These are phyloP conservation scores for Scaptodrosophila lebanonensis DNA, from an alignment of 1,140 invertebrate species.

Conservation along the genomic window DNA sequence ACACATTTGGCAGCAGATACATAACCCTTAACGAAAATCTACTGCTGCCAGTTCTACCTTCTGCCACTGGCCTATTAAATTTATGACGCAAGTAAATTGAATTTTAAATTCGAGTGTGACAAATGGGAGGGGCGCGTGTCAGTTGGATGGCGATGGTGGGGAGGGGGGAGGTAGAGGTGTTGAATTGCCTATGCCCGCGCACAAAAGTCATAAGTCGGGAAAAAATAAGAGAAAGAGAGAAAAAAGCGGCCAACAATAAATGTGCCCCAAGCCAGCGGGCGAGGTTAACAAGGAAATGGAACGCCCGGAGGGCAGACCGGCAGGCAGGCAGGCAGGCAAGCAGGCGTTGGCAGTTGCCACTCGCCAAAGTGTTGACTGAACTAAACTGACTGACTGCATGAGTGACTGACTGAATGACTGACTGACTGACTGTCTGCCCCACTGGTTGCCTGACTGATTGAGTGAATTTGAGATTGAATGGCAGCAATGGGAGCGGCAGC, in stretches of 20 bases:
- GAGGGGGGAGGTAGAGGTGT: slow-evolving; percentile 41
- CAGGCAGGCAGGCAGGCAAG: background rate
- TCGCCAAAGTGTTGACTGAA: slow-evolving; percentile 61
- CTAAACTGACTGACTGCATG: slow-evolving; percentile 51
- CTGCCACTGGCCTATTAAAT: slow-evolving; percentile 60
- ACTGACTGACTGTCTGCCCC: slow-evolving; percentile 42
- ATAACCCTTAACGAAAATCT: slow-evolving; percentile 36
- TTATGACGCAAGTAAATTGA: slow-evolving; percentile 75
- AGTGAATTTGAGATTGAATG: slow-evolving; percentile 73
- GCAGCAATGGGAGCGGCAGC: slow-evolving; percentile 21
- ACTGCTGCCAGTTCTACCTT: slow-evolving; percentile 31
- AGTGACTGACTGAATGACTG: slow-evolving; percentile 2
- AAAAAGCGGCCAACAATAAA: slow-evolving; percentile 55
- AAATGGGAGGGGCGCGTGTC: slow-evolving; percentile 38
- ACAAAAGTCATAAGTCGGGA: slow-evolving; percentile 65
- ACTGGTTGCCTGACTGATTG: slow-evolving; percentile 73
- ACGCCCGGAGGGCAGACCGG: too few species aligned
- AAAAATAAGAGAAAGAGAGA: slow-evolving; percentile 8
- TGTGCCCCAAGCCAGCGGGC: slow-evolving; percentile 34
- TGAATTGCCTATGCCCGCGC: slow-evolving; percentile 62
- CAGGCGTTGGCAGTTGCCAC: slow-evolving; percentile 8
- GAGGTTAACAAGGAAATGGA: too few species aligned
- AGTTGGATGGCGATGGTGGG: background rate
- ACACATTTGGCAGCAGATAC: slow-evolving; percentile 26
- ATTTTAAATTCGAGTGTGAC: slow-evolving; percentile 75